A percentile compares a stretch with the other conserved stretches of the same genome.
These are phyloP conservation scores for Eristalis tenax DNA, from an alignment of 2,888 invertebrate genomes.

Conservation along the genomic window DNA sequence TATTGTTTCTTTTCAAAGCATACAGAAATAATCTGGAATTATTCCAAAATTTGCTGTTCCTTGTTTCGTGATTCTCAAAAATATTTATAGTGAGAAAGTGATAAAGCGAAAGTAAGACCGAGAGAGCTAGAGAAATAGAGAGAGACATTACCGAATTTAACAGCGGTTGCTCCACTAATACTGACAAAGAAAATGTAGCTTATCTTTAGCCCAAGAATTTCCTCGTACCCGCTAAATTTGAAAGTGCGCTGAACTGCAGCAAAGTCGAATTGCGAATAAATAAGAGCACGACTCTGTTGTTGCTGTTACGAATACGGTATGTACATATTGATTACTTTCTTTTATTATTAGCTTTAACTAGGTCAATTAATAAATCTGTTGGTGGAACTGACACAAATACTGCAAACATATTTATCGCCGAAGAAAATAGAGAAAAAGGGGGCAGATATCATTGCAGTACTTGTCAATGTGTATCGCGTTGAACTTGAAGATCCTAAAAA, in stretches of 20 bases:
- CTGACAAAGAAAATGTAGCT: not conserved
- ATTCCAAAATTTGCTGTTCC: slow-evolving; percentile 53
- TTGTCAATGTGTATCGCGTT: not conserved
- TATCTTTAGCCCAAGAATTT: slow-evolving; percentile 20
- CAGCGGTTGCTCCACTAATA: slow-evolving; percentile 3
- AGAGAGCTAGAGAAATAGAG: not conserved
- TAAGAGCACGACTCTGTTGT: slow-evolving; percentile 11
- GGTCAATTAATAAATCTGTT: slow-evolving; percentile 3
- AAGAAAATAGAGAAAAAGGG: not conserved
- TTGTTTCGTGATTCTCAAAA: slow-evolving; percentile 28
- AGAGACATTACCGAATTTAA: not conserved
- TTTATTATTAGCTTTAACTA: slow-evolving; percentile 9
- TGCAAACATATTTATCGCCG: not conserved
- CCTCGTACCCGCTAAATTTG: slow-evolving; percentile 46
- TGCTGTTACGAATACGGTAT: not conserved
- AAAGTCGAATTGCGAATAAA: slow-evolving; percentile 24
- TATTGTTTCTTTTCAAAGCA: slow-evolving; percentile 6
- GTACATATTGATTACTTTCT: not conserved
- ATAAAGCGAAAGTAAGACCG: not conserved
- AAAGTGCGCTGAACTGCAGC: slow-evolving; percentile 67
- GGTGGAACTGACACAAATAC: not conserved
- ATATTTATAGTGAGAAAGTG: not conserved
- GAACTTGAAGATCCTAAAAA: not conserved
- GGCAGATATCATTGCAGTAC: not conserved
- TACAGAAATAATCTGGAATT: slow-evolving; percentile 57